Percentiles rank a stretch among this genome's conserved stretches.
Conservation (phyloP, 2,888 invertebrate species). For the Blera fallax region DNA sequence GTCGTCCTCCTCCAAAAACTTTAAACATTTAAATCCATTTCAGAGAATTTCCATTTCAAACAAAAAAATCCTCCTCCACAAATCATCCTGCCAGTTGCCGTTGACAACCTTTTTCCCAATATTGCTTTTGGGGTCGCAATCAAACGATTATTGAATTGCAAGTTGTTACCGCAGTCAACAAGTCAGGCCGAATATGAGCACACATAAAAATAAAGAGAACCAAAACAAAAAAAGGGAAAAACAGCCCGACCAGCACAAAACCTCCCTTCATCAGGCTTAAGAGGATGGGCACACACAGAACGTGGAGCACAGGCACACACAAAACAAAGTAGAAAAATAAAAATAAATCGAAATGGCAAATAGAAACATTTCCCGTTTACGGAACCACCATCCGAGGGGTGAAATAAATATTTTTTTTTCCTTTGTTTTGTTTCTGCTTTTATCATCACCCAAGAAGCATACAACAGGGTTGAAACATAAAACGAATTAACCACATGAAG, state of each 20-base stretch:
- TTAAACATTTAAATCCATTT: constrained; percentile 30
- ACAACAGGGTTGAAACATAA: constrained; percentile 65
- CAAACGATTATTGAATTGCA: constrained; percentile 73
- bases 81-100: constrained; percentile 70
- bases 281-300: constrained; percentile 38
- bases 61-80: constrained; percentile 38
- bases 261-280: constrained; percentile 6
- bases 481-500: constrained; percentile 60
- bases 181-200: constrained; percentile 68
- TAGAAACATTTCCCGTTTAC: constrained; percentile 71
- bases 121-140: constrained; percentile 72
- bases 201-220: constrained; percentile 31
- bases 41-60: not conserved
- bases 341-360: constrained; percentile 71
- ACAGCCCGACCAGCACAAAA: constrained; percentile 10
- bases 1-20: not conserved
- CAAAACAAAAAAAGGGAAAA: not conserved
- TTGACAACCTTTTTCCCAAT: constrained; percentile 69
- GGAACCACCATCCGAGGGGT: constrained; percentile 52
- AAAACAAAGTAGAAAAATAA: constrained; percentile 33
- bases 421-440: constrained; percentile 55
- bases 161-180: constrained; percentile 73
- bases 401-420: constrained; percentile 47
- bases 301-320: constrained; percentile 30
- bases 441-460: constrained; percentile 35